Evolutionary conservation across 1,140 invertebrate species (phyloP).

Genomic region (Asbolus verrucosus): DNA sequence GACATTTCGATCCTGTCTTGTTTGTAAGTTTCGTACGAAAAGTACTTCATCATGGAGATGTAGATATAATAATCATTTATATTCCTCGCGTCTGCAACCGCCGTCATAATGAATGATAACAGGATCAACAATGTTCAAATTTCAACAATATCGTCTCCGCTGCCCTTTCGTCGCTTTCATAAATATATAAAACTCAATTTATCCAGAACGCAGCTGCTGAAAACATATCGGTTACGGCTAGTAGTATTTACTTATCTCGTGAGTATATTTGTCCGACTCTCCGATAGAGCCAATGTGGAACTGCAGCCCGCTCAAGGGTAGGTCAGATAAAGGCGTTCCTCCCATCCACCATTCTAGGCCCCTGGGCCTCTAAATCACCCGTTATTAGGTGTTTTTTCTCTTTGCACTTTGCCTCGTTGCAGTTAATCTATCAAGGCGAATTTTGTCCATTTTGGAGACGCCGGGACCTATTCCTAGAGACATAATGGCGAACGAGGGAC

Average conservation of each 20-base stretch:
- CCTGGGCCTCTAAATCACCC: conserved; percentile 40
- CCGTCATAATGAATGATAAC: too few relatives aligned
- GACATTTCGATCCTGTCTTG: too few relatives aligned
- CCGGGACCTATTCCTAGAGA: too few relatives aligned
- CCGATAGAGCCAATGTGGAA: not conserved
- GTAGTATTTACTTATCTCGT: conserved; percentile 23
- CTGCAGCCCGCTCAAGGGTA: not conserved
- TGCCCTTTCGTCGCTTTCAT: not conserved
- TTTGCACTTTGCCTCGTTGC: conserved; percentile 6
- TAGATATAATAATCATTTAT: too few relatives aligned
- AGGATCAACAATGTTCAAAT: too few relatives aligned
- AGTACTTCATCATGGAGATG: too few relatives aligned
- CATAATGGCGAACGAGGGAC: too few relatives aligned
- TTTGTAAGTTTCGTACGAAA: too few relatives aligned
- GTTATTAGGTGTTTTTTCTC: conserved; percentile 45
- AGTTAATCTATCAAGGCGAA: conserved; percentile 40
- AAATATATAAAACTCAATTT: conserved; percentile 21
- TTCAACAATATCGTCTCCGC: not conserved
- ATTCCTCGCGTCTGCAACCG: too few relatives aligned
- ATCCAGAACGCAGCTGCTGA: conserved; percentile 6
- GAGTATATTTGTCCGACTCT: conserved; percentile 25
- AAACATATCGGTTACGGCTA: conserved; percentile 5
- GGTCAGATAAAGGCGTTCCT: conserved; percentile 30
- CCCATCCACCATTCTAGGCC: conserved; percentile 22
- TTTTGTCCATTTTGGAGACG: conserved; percentile 3